Evolutionary conservation across 2,113 vertebrate genomes (phyloP).

Genomic region (Carlito syrichta): DNA sequence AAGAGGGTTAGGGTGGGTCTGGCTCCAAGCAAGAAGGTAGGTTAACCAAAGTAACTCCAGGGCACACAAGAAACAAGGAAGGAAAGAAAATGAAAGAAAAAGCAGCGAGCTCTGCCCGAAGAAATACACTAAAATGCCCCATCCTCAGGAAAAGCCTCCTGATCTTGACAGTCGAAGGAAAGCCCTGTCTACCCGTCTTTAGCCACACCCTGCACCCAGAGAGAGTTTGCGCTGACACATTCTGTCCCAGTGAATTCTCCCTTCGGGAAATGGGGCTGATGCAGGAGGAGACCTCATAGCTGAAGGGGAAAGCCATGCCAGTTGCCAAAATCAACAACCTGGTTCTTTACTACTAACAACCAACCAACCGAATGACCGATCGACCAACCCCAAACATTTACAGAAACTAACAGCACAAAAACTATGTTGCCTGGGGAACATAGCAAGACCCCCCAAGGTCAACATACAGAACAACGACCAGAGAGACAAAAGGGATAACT

Average conservation of each 20-base stretch:
- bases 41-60: not conserved
- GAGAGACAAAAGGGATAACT: not conserved
- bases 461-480: not conserved
- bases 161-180: accelerated
- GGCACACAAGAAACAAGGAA: not conserved
- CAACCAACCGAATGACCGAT: not conserved
- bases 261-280: not conserved
- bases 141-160: not conserved
- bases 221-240: not conserved
- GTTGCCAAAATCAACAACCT: not conserved
- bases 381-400: too few relatives aligned
- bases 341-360: not conserved
- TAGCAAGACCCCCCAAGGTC: not conserved
- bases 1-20: accelerated
- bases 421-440: too few relatives aligned
- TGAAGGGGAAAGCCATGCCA: not conserved
- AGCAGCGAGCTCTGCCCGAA: not conserved
- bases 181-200: not conserved
- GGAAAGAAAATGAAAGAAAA: not conserved
- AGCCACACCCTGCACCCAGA: not conserved
- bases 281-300: not conserved
- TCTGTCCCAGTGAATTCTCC: not conserved
- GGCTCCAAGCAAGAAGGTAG: not conserved
- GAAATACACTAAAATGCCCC: not conserved
- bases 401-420: not conserved